phyloP scores from a whole-genome alignment of 2,888 invertebrate genomes.

The Athalia cordata region DNA sequence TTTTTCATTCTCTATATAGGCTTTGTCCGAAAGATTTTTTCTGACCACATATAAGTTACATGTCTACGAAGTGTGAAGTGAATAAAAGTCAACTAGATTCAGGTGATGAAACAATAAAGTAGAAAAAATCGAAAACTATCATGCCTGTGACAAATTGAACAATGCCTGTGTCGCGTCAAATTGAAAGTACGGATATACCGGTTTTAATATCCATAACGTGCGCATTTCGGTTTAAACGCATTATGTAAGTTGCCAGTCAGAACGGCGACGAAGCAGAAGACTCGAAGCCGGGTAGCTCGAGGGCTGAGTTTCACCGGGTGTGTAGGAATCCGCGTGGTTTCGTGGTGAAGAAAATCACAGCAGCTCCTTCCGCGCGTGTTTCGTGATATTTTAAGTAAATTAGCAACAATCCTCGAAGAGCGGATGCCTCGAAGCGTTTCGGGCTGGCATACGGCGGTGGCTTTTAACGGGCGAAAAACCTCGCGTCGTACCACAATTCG shows the following conservation, averaged over 20 bases:
- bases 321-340: not conserved
- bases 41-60: too few species aligned
- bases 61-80: too few species aligned
- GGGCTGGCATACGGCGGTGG: not conserved
- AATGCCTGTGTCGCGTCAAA: too few species aligned
- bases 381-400: conserved; percentile 1
- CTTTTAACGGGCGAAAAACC: too few species aligned
- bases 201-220: not conserved
- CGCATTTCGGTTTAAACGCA: not conserved
- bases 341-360: not conserved
- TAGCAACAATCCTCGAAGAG: not conserved
- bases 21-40: too few species aligned
- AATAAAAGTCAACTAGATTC: too few species aligned
- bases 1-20: too few species aligned
- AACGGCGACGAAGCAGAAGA: conserved; percentile 29
- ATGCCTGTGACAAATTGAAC: too few species aligned
- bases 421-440: not conserved
- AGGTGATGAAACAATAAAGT: too few species aligned
- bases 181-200: not conserved
- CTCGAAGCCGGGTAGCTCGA: not conserved
- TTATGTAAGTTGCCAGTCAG: conserved; percentile 19
- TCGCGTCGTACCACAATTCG: too few species aligned
- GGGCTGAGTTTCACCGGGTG: not conserved
- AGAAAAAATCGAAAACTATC: too few species aligned
- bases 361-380: not conserved